Base-by-base conservation (phyloP, 2,113 vertebrate species). In the Rhinopomastus cyanomelas region DNA sequence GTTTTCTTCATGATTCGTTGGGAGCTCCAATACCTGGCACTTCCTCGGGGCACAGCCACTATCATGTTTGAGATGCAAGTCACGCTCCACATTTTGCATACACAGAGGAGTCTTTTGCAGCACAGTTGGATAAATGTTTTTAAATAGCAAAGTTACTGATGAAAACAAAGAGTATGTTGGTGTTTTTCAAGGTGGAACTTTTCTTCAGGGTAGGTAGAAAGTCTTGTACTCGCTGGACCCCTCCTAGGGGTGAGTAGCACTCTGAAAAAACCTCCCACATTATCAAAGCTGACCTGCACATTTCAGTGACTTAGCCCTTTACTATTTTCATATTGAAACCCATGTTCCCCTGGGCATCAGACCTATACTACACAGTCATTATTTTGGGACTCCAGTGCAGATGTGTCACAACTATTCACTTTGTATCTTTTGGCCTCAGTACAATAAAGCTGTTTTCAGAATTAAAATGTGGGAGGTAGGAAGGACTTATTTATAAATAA, bases 121-220 rank as follows among this genome's bases (percentile, higher is more conserved):
- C 48, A 85, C 48, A 56, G 71, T 59, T 68, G 68, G 81, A 87
- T 59, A 87, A 94, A 53, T 8, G 18, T 29, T 93, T 78, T 91
- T 56, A 79, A 95, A 90, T 8, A 87, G 64, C 20, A 84, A 91
- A 69, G 64, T 68, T 44, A 36, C 77, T 44, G 81, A 94, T 69
- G 19, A 46, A 87, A 87, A 88, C 7, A 6, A 12, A 29, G 26
- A 13, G 8, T 42, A 25, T 53, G 55, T 6, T 68, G n/a, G 65
- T 55, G 8, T 7, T 94, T 90, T 87, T 73, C 29, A 30, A 64
- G 36, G 72, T 2, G 4, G 53, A 76, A 32, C 4, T 32, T 88
- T 90, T 68, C 53, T 84, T 42, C 62, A 36, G 27, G 6, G 16
- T 3, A 0, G 18, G 12, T 34, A 69, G 83, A 78, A 81, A 68